phyloP scores from a whole-genome alignment of 2,113 vertebrate species.

The Myodes glareolus region DNA sequence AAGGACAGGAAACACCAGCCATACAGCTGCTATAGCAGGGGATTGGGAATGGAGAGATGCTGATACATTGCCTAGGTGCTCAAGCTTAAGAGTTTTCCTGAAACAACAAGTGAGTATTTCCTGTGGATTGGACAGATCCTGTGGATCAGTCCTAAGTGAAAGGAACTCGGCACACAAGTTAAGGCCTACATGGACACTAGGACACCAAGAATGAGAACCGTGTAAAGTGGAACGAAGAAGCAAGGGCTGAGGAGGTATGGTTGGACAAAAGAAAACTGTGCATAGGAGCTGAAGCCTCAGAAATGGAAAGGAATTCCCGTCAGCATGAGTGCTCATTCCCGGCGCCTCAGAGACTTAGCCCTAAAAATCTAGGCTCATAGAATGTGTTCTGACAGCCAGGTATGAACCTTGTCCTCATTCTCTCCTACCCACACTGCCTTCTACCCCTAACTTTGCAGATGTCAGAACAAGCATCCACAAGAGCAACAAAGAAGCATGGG shows the following conservation, averaged over 20 bases:
- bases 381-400: not conserved
- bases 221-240: not conserved
- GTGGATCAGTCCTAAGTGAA: not conserved
- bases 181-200: not conserved
- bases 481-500: not conserved
- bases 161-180: not conserved
- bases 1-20: not conserved
- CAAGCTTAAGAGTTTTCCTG: not conserved
- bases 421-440: not conserved
- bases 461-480: not conserved
- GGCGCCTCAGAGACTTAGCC: not conserved
- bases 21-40: not conserved
- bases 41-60: not conserved
- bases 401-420: not conserved
- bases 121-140: not conserved
- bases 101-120: not conserved
- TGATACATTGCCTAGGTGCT: not conserved
- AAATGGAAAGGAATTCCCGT: not conserved
- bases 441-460: not conserved
- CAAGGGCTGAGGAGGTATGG: no score
- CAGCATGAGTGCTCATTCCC: accelerated
- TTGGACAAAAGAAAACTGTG: not conserved
- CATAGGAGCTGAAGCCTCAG: not conserved
- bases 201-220: not conserved
- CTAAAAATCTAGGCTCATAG: not conserved